Conservation (phyloP, 2,797 vertebrate genomes). For the Euthynnus affinis region DNA sequence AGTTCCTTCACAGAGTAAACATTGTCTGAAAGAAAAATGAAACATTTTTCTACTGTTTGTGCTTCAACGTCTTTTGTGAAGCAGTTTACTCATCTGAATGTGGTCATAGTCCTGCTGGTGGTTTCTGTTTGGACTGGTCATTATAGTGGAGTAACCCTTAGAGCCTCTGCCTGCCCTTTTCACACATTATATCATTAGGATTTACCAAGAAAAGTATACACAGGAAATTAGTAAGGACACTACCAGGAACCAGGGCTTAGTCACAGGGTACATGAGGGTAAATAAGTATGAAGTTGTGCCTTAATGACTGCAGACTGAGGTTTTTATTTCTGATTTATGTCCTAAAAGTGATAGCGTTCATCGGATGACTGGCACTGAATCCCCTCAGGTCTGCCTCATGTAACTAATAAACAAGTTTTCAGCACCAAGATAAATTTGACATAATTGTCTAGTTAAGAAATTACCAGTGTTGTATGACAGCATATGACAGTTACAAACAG, state of each 20-base stretch:
- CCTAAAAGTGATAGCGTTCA: slow-evolving; percentile 5
- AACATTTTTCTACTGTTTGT: slow-evolving; percentile 66
- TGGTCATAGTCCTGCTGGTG: slow-evolving; percentile 66
- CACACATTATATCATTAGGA: neutral
- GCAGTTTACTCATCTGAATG: slow-evolving; percentile 70
- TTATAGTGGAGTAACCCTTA: slow-evolving; percentile 56
- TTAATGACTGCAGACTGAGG: slow-evolving; percentile 11
- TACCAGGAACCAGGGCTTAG: neutral
- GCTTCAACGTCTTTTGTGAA: slow-evolving; percentile 65
- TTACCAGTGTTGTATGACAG: neutral
- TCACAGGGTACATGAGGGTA: neutral
- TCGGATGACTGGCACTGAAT: slow-evolving; percentile 19
- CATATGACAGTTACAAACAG: slow-evolving; percentile 14
- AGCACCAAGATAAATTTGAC: slow-evolving; percentile 16
- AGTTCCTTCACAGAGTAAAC: slow-evolving; percentile 45
- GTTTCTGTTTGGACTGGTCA: slow-evolving; percentile 61
- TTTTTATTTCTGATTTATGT: slow-evolving; percentile 16
- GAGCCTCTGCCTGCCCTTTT: slow-evolving; percentile 19
- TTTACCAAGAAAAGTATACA: neutral
- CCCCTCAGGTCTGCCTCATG: slow-evolving; percentile 9
- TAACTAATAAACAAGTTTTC: slow-evolving; percentile 23
- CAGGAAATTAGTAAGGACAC: neutral
- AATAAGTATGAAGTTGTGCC: slow-evolving; percentile 3
- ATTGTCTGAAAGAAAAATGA: slow-evolving; percentile 55
- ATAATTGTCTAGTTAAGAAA: neutral